These are phyloP conservation scores for Poecile atricapillus DNA, from an alignment of 2,113 vertebrate genomes.

Conservation along the genomic window DNA sequence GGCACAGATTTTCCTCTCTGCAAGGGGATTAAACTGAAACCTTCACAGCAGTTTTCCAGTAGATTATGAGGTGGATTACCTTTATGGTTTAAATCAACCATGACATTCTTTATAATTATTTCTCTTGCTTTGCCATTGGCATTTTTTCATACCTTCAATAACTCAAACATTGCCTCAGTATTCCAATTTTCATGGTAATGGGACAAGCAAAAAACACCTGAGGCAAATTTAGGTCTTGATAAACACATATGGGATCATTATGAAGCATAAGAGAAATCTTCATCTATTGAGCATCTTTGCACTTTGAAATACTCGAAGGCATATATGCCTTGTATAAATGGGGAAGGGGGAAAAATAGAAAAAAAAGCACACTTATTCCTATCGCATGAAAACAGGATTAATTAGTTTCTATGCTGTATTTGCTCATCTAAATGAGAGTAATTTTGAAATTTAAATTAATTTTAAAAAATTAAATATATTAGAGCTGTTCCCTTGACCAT, in stretches of 20 bases:
- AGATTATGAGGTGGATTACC: background rate
- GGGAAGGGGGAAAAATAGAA: background rate
- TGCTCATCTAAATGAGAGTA: background rate
- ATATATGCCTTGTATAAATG: background rate
- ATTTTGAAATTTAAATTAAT: background rate
- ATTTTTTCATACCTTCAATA: background rate
- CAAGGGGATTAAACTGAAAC: background rate
- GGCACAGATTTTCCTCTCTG: background rate
- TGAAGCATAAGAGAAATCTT: background rate
- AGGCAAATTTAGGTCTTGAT: background rate
- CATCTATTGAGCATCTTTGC: background rate
- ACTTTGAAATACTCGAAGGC: background rate
- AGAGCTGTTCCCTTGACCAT: background rate
- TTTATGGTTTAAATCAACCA: background rate
- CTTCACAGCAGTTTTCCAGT: background rate
- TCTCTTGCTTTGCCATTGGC: background rate
- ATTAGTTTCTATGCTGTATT: background rate
- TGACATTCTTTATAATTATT: background rate
- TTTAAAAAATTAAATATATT: background rate
- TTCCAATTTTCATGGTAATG: background rate
- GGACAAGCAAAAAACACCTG: background rate
- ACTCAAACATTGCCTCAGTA: background rate
- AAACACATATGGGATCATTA: background rate
- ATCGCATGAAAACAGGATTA: background rate
- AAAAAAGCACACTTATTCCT: background rate